Evolutionary conservation across 35 echinoderm and acorn worm genomes (phyloP), one percentile per base, ranked within the genome.

Genomic region (Heliocidaris tuberculata): DNA sequence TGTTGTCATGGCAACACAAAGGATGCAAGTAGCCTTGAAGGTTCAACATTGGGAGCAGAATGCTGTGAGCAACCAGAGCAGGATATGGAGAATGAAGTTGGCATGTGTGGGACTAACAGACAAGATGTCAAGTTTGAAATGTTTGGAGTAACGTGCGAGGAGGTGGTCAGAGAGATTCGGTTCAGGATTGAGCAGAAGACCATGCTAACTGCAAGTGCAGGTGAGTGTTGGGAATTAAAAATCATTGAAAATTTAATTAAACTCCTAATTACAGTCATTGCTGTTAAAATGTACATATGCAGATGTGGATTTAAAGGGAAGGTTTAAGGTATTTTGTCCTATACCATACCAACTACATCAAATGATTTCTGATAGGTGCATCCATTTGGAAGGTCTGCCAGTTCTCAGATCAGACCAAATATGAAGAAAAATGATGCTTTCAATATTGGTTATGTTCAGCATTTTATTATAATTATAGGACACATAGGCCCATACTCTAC

Each of bases 181-280:
- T 99, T 97, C 90, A 95, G 98, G 60, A 99, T 99, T 95, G 93
- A 99, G 47, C 97, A 96, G 70, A 95, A 96, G 78, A 99, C 98
- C 32, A 94, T 96, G 30, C 94, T 99, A 4, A 99, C 98, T 30
- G 98, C 98, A 47, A 99, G 98, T 97, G 98, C 98, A 95, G 98
- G 98, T 97, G 30, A 95, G 86, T 92, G 30, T 87, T 19, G 11
- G 30, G 48, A 11, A 15, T 85, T 15, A 19, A 85, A 86, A 85
- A 86, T 86, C 31, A 86, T 86, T 32, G 31, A 85, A 85, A 42
- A 42, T 42, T 42, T 42, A 1, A 42, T 42, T 42, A 42, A 42
- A 42, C 35, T 42, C 35, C 35, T 42, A 42, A 42, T 42, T 42
- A 42, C 35, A 42, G 35, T 42, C 35, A 42, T 42, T 42, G 35